Evolutionary conservation across 2,888 invertebrate genomes (phyloP), one percentile per base, ranked within the genome.

Genomic region (Portevinia maculata): DNA sequence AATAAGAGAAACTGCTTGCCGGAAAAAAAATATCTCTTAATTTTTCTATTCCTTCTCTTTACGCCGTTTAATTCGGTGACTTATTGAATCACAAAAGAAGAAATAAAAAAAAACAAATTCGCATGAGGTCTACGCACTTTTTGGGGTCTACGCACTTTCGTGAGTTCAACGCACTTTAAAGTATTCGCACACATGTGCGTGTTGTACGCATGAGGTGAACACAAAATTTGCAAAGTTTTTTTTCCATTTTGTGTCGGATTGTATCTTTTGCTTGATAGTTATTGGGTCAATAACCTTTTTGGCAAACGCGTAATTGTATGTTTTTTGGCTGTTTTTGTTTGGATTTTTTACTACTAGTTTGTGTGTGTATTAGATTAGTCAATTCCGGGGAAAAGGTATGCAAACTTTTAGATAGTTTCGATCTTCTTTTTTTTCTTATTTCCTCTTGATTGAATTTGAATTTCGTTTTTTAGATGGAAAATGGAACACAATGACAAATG

Each of bases 141-240:
- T 41, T 44, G 78, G 71, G 83, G 71, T 83, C 83, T 64, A 83
- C 83, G 83, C 78, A 83, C 78, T 81, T 71, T 81, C 32, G 17
- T 13, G 81, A 64, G 75, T 69, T 81, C 75, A 57, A 81, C 81
- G 81, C 81, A 75, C 81, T 76, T 53, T 67, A n/a, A 30, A 39
- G 71, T 50, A 74, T 64, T 57, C 57, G 24, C 70, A 64, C 64
- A 74, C 57, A 74, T 64, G 55, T 74, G 73, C 73, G 73, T 64
- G 73, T 13, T 44, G 3, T 30, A 55, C 55, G 53, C 53, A 64
- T 19, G 32, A 17, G 17, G 1, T n/a, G 6, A 50, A 30, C n/a
- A 50, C 13, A 41, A 41, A 19, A 46, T 11, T 24, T 24, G 24
- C 24, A 24, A 17, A 8, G 15, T 71, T 48, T 46, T 59, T 59